These are phyloP conservation scores for Eupithecia inturbata DNA, from an alignment of 2,888 invertebrate genomes.

Conservation along the genomic window DNA sequence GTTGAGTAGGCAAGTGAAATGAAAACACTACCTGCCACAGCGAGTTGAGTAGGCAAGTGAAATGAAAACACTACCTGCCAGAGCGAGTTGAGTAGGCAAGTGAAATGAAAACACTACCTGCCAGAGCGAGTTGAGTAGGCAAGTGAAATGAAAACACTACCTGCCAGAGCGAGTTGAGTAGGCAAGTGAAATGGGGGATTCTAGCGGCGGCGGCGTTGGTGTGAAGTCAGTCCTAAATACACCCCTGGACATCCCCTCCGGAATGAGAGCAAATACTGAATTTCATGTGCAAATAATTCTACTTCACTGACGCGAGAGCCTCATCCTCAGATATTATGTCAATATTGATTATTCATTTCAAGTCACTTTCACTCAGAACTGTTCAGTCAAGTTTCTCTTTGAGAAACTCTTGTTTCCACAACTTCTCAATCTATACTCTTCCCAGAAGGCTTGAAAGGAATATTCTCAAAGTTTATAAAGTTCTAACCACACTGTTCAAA, in stretches of 20 bases:
- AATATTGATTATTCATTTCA: conserved; percentile 35
- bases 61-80: neutral
- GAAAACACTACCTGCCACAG: neutral
- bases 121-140: neutral
- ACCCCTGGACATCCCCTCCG: conserved; percentile 4
- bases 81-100: neutral
- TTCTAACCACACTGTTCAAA: neutral
- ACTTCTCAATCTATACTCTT: neutral
- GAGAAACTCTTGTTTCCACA: neutral
- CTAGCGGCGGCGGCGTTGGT: neutral
- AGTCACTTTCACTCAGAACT: conserved; percentile 12
- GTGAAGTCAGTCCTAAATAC: conserved; percentile 14
- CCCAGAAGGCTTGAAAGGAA: conserved; percentile 1
- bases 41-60: neutral
- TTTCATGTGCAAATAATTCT: conserved; percentile 33
- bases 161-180: neutral
- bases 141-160: neutral
- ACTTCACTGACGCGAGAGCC: conserved; percentile 48
- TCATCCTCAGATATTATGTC: conserved; percentile 42
- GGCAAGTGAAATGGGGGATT: neutral
- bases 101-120: neutral
- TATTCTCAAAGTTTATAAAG: neutral
- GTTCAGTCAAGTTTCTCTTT: neutral
- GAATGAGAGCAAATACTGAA: conserved; percentile 34
- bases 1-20: neutral